Base-by-base conservation (phyloP, 2,888 invertebrate genomes). In the Ormyrus labotus region DNA sequence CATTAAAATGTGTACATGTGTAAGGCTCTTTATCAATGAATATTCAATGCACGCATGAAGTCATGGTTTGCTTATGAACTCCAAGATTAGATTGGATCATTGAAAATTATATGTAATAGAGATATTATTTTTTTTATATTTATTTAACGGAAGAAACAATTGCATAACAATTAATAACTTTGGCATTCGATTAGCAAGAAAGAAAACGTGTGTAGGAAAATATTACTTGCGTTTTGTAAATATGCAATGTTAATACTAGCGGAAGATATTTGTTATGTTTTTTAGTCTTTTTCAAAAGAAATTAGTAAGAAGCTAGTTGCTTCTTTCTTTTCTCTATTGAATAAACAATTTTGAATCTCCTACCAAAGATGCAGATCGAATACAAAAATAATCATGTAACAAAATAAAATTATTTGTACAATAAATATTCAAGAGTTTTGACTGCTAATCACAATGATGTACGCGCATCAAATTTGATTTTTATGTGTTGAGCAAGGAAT, bases 301-400 rank as follows among this genome's bases (percentile, higher is more conserved):
- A 67, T 53, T 58, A 70, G 19, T 6, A 60, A 75, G 48, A 57
- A 75, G 65, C n/a, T 61, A 19, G 7, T 9, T 80, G 81, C 76
- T 80, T 83, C 63, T 81, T 83, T 82, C 71, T 73, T 82, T 84
- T 85, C 71, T 74, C 82, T 71, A 60, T 77, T 79, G 77, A 74
- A 77, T 78, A 70, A 55, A 71, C 69, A 74, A 61, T 81, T 72
- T 81, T 83, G 83, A 85, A 85, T 85, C 84, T 83, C 82, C 74
- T 87, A 88, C 88, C 89, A 89, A 89, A 89, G 89, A 89, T 84
- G 76, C 85, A 83, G 83, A 86, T 84, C 63, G 64, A 81, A 80
- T 57, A 72, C 13, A 78, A 69, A 74, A 81, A 72, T 60, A 71
- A 50, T 64, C 53, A 72, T 72, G 70, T 67, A 60, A 78, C 45